phyloP scores from a whole-genome alignment of 2,888 invertebrate genomes.

The Cataglyphis cursor region DNA sequence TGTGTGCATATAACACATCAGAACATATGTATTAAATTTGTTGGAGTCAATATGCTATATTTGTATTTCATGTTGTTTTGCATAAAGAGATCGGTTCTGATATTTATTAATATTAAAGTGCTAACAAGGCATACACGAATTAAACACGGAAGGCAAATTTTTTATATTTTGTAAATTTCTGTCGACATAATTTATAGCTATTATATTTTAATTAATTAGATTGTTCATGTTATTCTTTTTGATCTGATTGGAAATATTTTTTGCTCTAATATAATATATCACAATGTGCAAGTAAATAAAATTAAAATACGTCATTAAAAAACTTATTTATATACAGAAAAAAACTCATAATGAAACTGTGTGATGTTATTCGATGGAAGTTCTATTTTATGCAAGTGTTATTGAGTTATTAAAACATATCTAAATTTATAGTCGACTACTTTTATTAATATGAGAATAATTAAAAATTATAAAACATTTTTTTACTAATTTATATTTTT shows the following conservation, averaged over 20 bases:
- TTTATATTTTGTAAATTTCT: background rate
- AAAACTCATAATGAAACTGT: background rate
- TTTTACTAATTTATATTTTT: background rate
- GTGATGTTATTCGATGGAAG: background rate
- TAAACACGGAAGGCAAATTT: background rate
- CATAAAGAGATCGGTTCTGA: background rate
- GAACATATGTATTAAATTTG: background rate
- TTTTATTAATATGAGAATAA: background rate
- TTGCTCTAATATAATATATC: background rate
- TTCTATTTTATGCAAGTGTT: background rate
- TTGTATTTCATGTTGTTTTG: background rate
- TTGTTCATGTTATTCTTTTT: background rate
- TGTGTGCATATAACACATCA: background rate
- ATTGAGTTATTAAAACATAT: background rate
- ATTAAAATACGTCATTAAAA: background rate
- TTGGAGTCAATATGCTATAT: background rate
- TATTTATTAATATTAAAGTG: conserved; percentile 15
- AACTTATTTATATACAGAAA: background rate
- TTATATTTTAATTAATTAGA: background rate
- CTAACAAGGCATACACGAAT: background rate
- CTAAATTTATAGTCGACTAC: background rate
- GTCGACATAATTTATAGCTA: background rate
- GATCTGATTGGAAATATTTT: background rate
- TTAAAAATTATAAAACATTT: background rate
- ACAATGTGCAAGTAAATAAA: background rate